Percentiles rank a stretch among this genome's conserved stretches.
Conservation (phyloP, 2,113 vertebrate species). For the Esox niger region DNA sequence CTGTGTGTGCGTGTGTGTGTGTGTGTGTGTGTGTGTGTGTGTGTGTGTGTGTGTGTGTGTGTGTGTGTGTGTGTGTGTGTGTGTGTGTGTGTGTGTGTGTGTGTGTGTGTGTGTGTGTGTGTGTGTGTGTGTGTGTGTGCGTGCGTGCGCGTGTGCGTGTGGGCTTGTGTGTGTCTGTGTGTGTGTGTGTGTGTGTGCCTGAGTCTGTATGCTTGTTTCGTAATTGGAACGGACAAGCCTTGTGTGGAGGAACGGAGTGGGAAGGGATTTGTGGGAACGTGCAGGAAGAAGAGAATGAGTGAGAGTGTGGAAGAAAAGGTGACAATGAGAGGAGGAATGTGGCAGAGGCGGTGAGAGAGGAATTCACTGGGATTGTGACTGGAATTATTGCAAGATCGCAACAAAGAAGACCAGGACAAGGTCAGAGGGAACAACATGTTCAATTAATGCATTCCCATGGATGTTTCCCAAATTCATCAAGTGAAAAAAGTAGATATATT, state of each 20-base stretch:
- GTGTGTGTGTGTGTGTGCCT: slow-evolving; percentile 25
- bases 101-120: slow-evolving; percentile 44
- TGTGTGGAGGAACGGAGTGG: slow-evolving; percentile 61
- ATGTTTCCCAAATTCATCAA: background rate
- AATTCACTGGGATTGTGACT: slow-evolving; percentile 27
- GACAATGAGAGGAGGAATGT: slow-evolving; percentile 54
- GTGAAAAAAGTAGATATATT: no score
- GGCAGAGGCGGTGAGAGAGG: slow-evolving; percentile 41
- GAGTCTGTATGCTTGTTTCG: slow-evolving; percentile 36
- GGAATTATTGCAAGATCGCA: slow-evolving; percentile 34
- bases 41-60: slow-evolving; percentile 45
- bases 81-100: slow-evolving; percentile 30
- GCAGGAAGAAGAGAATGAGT: slow-evolving; percentile 43
- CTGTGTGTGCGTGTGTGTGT: slow-evolving; percentile 25
- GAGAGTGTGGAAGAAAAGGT: slow-evolving; percentile 56
- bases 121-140: slow-evolving; percentile 21
- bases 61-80: slow-evolving; percentile 24
- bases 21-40: slow-evolving; percentile 40
- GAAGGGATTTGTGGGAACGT: slow-evolving; percentile 62
- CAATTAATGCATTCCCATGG: slow-evolving; percentile 41
- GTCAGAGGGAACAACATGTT: slow-evolving; percentile 11
- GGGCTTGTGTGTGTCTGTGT: no score
- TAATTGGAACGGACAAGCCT: slow-evolving; percentile 75
- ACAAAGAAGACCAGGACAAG: slow-evolving; percentile 38
- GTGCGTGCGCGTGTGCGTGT: slow-evolving; percentile 47